Evolutionary conservation across 2,888 invertebrate genomes (phyloP).

Genomic region (Caenorhabditis becei): DNA sequence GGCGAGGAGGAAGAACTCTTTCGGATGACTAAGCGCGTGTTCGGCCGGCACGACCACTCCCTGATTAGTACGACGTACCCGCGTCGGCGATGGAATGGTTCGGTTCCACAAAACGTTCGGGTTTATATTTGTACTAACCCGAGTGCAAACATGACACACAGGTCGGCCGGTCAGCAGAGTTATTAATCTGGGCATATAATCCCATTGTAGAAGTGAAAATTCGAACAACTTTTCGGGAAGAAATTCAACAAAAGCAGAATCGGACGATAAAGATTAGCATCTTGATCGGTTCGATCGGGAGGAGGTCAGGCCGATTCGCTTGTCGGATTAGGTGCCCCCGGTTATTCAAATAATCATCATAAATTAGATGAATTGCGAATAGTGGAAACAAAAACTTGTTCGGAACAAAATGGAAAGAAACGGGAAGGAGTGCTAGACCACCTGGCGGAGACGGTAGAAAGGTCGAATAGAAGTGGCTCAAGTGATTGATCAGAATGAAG

Average conservation of each 20-base stretch:
- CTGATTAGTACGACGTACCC: slow-evolving; percentile 29
- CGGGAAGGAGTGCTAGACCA: slow-evolving; percentile 5
- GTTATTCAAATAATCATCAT: slow-evolving; percentile 57
- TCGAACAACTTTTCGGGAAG: slow-evolving; percentile 37
- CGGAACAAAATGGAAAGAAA: not conserved
- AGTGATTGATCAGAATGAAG: slow-evolving; percentile 32
- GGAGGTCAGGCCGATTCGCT: slow-evolving; percentile 51
- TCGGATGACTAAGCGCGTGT: slow-evolving; percentile 7
- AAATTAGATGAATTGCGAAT: slow-evolving; percentile 27
- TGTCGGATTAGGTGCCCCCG: slow-evolving; percentile 48
- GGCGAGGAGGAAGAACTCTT: not conserved
- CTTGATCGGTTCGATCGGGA: slow-evolving; percentile 49
- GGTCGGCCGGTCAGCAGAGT: slow-evolving; percentile 28
- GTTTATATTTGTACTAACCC: slow-evolving; percentile 45
- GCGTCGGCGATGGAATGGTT: slow-evolving; percentile 19
- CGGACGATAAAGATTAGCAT: slow-evolving; percentile 44
- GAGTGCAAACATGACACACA: slow-evolving; percentile 43
- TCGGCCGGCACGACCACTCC: slow-evolving; percentile 29
- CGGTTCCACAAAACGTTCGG: slow-evolving; percentile 42
- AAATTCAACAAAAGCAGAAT: slow-evolving; percentile 19
- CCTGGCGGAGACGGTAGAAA: slow-evolving; percentile 9
- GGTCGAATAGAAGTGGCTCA: slow-evolving; percentile 20
- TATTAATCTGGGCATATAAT: slow-evolving; percentile 52
- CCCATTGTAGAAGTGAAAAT: slow-evolving; percentile 59
- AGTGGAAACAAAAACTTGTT: slow-evolving; percentile 13